Conservation (phyloP, 1,140 invertebrate genomes). For the Drosophila virilis region DNA sequence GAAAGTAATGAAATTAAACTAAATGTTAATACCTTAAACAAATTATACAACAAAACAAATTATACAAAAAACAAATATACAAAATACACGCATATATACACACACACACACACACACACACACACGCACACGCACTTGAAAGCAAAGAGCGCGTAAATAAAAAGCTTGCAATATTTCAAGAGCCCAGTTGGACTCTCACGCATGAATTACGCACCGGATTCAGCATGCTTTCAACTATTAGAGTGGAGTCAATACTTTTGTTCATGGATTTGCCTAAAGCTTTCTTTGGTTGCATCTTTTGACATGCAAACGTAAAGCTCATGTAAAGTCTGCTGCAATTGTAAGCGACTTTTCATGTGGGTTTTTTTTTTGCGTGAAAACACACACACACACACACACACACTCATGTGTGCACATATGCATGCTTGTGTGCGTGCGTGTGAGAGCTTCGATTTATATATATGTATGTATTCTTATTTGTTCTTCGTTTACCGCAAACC, state of each 20-base stretch:
- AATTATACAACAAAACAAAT: conserved; percentile 62
- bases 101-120: conserved; percentile 46
- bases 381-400: conserved; percentile 1
- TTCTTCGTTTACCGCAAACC: background rate
- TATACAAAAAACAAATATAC: conserved; percentile 28
- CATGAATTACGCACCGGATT: conserved; percentile 41
- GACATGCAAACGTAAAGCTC: background rate
- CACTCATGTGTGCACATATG: background rate
- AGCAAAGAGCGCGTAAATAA: conserved; percentile 35
- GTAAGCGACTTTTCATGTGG: background rate
- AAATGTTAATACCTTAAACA: conserved; percentile 81
- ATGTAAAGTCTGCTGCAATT: background rate
- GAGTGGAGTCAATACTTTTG: background rate
- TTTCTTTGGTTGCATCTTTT: background rate
- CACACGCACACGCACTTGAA: conserved; percentile 38
- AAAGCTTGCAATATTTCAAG: conserved; percentile 1
- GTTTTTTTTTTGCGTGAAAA: background rate
- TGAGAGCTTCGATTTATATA: background rate
- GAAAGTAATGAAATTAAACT: conserved; percentile 74
- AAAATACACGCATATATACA: conserved; percentile 43
- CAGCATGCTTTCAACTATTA: conserved; percentile 1
- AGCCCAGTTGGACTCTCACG: conserved; percentile 36
- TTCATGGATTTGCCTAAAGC: background rate
- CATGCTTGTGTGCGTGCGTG: background rate
- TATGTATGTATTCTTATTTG: background rate